These are phyloP conservation scores for Fabriciana adippe DNA, from an alignment of 2,888 invertebrate species.

Conservation along the genomic window DNA sequence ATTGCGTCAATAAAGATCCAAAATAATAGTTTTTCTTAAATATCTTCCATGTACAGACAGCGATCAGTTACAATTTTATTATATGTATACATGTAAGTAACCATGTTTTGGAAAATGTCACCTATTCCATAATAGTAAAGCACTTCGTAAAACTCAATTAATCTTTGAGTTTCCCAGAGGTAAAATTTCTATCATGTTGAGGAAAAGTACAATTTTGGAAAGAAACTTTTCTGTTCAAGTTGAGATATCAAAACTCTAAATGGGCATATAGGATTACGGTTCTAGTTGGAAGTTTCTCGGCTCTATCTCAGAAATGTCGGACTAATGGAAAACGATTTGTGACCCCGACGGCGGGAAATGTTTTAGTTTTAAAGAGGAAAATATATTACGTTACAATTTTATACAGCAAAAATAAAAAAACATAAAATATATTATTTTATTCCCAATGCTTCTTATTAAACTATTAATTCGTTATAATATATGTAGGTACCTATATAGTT, in stretches of 20 bases:
- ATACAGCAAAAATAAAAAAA: background rate
- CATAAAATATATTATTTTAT: no score
- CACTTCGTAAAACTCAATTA: conserved; percentile 4
- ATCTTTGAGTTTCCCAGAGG: conserved; percentile 1
- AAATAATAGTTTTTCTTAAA: no score
- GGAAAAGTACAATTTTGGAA: conserved; percentile 9
- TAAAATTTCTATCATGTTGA: conserved; percentile 6
- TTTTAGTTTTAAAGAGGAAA: conserved; percentile 10
- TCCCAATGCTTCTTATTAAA: no score
- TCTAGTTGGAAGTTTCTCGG: conserved; percentile 17
- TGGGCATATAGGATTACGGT: conserved; percentile 16
- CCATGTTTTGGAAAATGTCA: background rate
- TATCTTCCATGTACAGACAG: no score
- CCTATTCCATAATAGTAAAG: background rate
- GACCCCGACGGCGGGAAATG: conserved; percentile 12
- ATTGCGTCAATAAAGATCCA: no score
- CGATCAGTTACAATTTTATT: no score
- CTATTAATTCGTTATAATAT: no score
- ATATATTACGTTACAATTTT: conserved; percentile 1
- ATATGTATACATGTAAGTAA: background rate
- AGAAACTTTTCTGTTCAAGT: conserved; percentile 5
- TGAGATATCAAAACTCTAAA: conserved; percentile 12
- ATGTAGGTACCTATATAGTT: no score
- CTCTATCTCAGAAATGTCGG: conserved; percentile 19
- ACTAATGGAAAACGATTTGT: conserved; percentile 28